Percentiles rank a stretch among this genome's conserved stretches.
phyloP scores from a whole-genome alignment of 2,113 vertebrate species.

The Myiopsitta monachus region DNA sequence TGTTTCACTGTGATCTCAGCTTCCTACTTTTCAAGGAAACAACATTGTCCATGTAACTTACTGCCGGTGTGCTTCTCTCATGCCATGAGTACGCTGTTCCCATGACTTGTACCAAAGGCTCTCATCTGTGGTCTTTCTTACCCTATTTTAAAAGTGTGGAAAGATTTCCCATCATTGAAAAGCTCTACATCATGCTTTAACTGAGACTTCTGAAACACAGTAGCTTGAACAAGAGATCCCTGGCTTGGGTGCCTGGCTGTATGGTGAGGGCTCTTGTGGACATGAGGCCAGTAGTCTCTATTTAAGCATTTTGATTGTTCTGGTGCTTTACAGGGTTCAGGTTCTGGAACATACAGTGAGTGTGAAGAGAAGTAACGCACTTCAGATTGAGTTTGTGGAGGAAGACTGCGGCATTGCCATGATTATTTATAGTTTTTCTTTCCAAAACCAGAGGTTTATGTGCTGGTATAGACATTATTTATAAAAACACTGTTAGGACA shows the following conservation, averaged over 20 bases:
- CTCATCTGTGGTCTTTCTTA: not conserved
- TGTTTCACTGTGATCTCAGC: not conserved
- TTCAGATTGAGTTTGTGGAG: not conserved
- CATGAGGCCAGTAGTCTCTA: not conserved
- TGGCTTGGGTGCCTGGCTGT: not conserved
- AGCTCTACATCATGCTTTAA: not conserved
- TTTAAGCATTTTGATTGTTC: not conserved
- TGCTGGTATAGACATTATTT: conserved; percentile 26
- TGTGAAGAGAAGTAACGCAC: not conserved
- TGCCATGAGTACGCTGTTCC: not conserved
- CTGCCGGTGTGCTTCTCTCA: not conserved
- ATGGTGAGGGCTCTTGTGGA: not conserved
- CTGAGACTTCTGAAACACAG: not conserved
- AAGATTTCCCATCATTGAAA: not conserved
- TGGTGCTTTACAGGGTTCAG: not conserved
- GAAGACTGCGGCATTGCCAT: not conserved
- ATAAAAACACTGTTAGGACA: conserved; percentile 11
- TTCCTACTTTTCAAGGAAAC: not conserved
- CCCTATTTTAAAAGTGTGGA: not conserved
- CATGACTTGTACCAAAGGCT: not conserved
- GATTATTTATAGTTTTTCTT: conserved; percentile 37
- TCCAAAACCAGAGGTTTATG: not conserved
- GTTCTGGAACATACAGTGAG: not conserved
- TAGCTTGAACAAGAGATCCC: not conserved
- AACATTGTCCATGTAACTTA: not conserved